These are phyloP conservation scores for Brienomyrus longianalis DNA, from an alignment of 2,113 vertebrate species.

Conservation along the genomic window DNA sequence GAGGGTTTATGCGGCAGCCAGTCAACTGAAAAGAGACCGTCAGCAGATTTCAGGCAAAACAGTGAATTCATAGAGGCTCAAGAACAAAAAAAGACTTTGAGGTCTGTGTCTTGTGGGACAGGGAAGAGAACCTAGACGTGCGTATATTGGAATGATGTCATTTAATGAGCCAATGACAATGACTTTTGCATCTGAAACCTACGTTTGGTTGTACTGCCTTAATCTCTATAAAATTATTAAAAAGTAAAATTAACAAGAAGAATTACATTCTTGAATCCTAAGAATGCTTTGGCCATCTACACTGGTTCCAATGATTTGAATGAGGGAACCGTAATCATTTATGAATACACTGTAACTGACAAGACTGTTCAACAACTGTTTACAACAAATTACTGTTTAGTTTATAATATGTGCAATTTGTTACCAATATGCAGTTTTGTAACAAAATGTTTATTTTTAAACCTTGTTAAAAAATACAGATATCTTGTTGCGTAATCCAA, in stretches of 20 bases:
- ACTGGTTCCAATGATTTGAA: not conserved
- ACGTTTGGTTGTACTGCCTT: not conserved
- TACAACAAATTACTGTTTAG: not conserved
- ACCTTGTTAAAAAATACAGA: not conserved
- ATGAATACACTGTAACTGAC: not conserved
- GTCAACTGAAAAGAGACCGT: not conserved
- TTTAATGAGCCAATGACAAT: not conserved
- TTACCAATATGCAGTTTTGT: not conserved
- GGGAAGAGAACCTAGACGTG: not conserved
- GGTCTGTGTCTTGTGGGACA: not conserved
- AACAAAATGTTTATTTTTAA: not conserved
- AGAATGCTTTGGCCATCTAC: not conserved
- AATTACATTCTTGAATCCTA: not conserved
- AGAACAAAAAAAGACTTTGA: not conserved
- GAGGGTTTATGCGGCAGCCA: not conserved
- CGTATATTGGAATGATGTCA: not conserved
- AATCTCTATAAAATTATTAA: not conserved
- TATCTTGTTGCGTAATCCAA: not conserved
- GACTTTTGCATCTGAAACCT: not conserved
- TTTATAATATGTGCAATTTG: not conserved
- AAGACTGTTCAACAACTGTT: not conserved
- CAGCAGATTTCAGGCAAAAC: not conserved
- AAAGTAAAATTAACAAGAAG: not conserved
- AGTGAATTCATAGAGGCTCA: not conserved
- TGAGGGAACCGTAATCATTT: not conserved